Conservation (phyloP, 1,140 invertebrate species). For the Zophobas atratus region DNA sequence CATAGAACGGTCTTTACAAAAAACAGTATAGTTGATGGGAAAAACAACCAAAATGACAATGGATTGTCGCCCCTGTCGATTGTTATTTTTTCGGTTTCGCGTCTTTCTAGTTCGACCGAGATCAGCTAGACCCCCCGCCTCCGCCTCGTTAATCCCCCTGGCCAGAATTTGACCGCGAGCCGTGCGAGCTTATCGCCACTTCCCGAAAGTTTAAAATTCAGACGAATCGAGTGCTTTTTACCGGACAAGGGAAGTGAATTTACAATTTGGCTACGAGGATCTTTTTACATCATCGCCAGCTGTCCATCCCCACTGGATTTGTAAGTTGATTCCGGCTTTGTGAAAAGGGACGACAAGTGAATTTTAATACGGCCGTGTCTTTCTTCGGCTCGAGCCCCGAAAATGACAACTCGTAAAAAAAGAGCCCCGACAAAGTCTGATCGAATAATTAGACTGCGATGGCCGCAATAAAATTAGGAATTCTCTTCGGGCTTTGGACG, state of each 20-base stretch:
- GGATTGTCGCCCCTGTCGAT: too few relatives aligned
- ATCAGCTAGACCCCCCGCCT: neutral
- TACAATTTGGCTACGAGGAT: slow-evolving; percentile 63
- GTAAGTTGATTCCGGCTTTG: slow-evolving; percentile 62
- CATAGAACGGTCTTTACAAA: too few relatives aligned
- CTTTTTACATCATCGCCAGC: slow-evolving; percentile 65
- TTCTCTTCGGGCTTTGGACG: slow-evolving; percentile 44
- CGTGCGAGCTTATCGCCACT: slow-evolving; percentile 31
- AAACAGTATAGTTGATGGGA: too few relatives aligned
- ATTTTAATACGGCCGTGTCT: slow-evolving; percentile 19
- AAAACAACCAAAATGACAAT: too few relatives aligned
- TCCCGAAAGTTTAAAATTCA: slow-evolving; percentile 40
- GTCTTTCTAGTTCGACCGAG: neutral
- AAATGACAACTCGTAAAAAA: neutral
- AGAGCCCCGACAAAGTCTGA: neutral
- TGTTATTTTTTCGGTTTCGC: neutral
- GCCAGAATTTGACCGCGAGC: slow-evolving; percentile 28
- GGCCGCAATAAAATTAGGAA: slow-evolving; percentile 45
- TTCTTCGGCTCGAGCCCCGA: neutral
- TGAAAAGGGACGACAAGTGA: slow-evolving; percentile 22
- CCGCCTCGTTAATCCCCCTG: slow-evolving; percentile 20
- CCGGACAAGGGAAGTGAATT: slow-evolving; percentile 67
- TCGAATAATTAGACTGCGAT: slow-evolving; percentile 18
- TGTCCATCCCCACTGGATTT: slow-evolving; percentile 65
- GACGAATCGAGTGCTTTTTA: slow-evolving; percentile 61